Base-by-base conservation (phyloP, 30 jellyfish, hydroid and myxozoan species). In the Aurelia aurita region DNA sequence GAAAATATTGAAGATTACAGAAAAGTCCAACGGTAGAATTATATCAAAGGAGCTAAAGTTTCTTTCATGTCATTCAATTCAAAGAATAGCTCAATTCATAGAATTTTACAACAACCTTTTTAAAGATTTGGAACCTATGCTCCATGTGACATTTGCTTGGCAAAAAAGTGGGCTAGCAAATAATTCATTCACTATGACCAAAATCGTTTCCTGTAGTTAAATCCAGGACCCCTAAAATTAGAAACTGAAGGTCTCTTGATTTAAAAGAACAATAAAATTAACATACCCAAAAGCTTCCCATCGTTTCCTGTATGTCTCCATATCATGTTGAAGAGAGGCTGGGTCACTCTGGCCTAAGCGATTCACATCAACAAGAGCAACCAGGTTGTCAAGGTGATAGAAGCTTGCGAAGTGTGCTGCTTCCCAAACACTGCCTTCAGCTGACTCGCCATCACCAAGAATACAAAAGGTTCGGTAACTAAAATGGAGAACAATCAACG, bases 381-480 rank as follows among this genome's bases (percentile, higher is more conserved):
- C 99, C 22, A 95, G 90, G 74, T 95, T 95, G 82, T 95, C 97
- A 58, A 95, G 91, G 51, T 78, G 73, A 83, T 95, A 95, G 86
- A 83, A 95, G 44, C 98, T 81, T 19, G 99, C 96, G 85, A 95
- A 95, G 78, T 86, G 80, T n/a, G 97, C 97, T 16, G 99, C 97
- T 64, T 95, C 99, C 97, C 97, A 91, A 39, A 95, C 99, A 79
- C 97, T 84, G 0, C 99, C 99, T 65, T 95, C 99, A 14, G 99
- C 97, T 65, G 95, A 80, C 51, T 95, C 99, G 25, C 99, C 99
- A 95, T 95, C 99, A 58, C 99, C 99, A 96, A 95, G 70, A 26
- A 95, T 32, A 35, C 99, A 95, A 74, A 46, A 95, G 16, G 91
- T 96, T 14, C 97, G 96, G 80, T 95, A 95, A 47, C 97, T 91